Conservation (phyloP, 2,888 invertebrate genomes). For the Agrenia bidenticulata region DNA sequence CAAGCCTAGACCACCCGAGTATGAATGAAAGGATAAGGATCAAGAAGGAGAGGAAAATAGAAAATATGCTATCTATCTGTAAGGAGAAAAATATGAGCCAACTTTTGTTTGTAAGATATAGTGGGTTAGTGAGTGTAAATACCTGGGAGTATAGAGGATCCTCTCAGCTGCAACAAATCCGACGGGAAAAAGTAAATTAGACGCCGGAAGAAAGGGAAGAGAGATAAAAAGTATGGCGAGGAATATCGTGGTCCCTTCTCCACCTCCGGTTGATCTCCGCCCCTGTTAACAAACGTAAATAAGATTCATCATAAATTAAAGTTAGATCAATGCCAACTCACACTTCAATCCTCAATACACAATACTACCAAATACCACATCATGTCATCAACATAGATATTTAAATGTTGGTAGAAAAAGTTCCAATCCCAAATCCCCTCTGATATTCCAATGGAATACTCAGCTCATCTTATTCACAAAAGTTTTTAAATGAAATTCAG, state of each 20-base stretch:
- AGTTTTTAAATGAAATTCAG: no score
- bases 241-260: constrained; percentile 16
- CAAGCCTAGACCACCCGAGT: no score
- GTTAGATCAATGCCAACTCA: no score
- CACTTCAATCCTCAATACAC: no score
- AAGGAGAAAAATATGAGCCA: not conserved
- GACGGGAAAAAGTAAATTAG: constrained; percentile 77
- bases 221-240: constrained; percentile 55
- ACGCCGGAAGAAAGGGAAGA: constrained; percentile 81
- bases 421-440: no score
- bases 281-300: constrained; percentile 1
- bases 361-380: no score
- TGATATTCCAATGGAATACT: no score
- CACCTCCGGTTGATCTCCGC: not conserved
- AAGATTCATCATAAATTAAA: no score
- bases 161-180: constrained; percentile 85
- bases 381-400: no score
- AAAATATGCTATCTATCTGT: not conserved
- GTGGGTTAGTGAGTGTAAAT: constrained; percentile 52
- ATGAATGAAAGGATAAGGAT: not conserved
- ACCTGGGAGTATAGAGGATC: constrained; percentile 87
- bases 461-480: no score
- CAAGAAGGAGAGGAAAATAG: not conserved
- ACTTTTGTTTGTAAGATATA: constrained; percentile 1
- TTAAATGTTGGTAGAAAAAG: no score